Evolutionary conservation across 2,888 invertebrate species (phyloP).

Genomic region (Tetanocera ferruginea): DNA sequence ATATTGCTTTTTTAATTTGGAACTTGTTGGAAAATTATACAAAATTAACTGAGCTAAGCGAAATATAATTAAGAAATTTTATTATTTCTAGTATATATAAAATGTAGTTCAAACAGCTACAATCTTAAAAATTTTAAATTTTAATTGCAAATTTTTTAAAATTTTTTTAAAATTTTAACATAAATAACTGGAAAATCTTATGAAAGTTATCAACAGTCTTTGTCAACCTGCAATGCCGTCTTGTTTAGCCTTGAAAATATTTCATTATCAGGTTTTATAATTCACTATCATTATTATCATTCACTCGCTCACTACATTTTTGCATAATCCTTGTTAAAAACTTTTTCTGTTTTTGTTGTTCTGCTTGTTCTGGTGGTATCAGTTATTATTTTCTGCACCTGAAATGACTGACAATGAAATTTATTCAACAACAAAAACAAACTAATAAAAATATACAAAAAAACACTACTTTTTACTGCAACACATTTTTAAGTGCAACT

Average conservation of each 20-base stretch:
- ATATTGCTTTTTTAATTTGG: too few relatives aligned
- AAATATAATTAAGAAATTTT: too few relatives aligned
- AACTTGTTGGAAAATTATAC: too few relatives aligned
- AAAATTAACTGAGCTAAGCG: too few relatives aligned
- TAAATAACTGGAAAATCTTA: too few relatives aligned
- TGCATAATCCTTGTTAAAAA: not conserved
- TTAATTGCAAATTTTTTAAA: too few relatives aligned
- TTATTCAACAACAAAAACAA: not conserved
- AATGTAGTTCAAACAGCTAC: too few relatives aligned
- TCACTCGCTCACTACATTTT: not conserved
- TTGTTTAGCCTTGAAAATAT: not conserved
- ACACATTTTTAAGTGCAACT: constrained; percentile 11
- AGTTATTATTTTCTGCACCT: constrained; percentile 15
- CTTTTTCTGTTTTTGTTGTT: not conserved
- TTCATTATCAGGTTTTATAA: not conserved
- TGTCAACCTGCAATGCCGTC: too few relatives aligned
- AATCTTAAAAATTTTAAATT: too few relatives aligned
- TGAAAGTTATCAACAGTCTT: too few relatives aligned
- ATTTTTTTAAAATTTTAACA: too few relatives aligned
- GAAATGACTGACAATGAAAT: constrained; percentile 27
- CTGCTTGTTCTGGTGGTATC: not conserved
- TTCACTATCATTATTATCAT: not conserved
- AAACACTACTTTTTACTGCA: not conserved
- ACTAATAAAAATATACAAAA: not conserved
- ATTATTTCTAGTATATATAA: too few relatives aligned